phyloP scores from a whole-genome alignment of 2,113 vertebrate species.

The Pteruthius melanotis region DNA sequence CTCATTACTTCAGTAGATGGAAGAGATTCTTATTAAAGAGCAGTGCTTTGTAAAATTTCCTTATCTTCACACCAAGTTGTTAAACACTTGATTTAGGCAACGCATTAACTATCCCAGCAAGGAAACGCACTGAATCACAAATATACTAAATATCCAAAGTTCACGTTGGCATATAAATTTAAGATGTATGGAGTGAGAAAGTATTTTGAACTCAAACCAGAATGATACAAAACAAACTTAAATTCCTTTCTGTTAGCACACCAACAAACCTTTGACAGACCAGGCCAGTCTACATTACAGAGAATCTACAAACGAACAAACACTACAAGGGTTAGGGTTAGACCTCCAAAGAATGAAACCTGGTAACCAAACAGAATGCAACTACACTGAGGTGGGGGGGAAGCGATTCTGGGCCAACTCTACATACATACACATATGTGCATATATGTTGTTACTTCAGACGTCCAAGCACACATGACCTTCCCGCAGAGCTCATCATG shows the following conservation, averaged over 20 bases:
- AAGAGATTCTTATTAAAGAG: not conserved
- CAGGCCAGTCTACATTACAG: not conserved
- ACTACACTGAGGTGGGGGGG: not conserved
- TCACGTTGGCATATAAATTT: not conserved
- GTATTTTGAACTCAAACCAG: not conserved
- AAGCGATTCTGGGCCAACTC: not conserved
- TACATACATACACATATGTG: rapidly evolving
- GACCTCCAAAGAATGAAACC: not conserved
- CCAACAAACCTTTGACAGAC: not conserved
- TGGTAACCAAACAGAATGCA: not conserved
- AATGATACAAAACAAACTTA: not conserved
- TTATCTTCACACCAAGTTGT: not conserved
- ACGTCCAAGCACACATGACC: not conserved
- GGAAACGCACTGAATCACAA: not conserved
- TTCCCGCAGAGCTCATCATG: not conserved
- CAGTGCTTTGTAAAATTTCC: not conserved
- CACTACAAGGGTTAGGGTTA: not conserved
- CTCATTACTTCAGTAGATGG: not conserved
- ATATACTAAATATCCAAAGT: not conserved
- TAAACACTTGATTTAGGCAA: not conserved
- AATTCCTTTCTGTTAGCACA: not conserved
- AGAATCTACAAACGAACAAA: not conserved
- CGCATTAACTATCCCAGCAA: not conserved
- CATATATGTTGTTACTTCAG: not conserved
- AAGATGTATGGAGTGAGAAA: not conserved